Evolutionary conservation across 1,140 invertebrate species (phyloP), one percentile per base, ranked within the genome.

Genomic region (Pseudomyrmex dendroicus): DNA sequence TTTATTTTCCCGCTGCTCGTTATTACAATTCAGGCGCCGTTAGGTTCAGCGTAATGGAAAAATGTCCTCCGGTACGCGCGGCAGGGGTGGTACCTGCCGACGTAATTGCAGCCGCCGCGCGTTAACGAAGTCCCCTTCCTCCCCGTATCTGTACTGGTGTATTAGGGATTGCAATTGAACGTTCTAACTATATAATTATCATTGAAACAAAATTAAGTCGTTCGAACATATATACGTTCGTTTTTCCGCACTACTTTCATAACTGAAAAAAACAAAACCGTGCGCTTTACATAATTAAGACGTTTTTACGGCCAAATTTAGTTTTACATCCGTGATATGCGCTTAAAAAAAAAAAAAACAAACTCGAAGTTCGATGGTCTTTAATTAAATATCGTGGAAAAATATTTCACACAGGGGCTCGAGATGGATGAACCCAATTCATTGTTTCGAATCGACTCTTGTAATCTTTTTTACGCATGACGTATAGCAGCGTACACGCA

Each of bases 61-160:
- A 83, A 86, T 57, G 73, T 87, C 61, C 70, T 4, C 73, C 44
- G 2, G n/a, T 35, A 64, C 46, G 83, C 78, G 77, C 85, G 76
- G 61, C 78, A 61, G 82, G 35, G 66, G 13, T 82, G 22, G 35
- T 67, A 76, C 70, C 72, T 83, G 22, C 46, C 54, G 44, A 62
- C 66, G 59, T 83, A 87, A 87, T 87, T 87, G 64, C 68, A 82
- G 70, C 35, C 48, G 72, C 46, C 44, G 52, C 62, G 35, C 64
- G 68, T 86, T 86, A 87, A 87, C 72, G 78, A 87, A 86, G 78
- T 83, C 84, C 59, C 46, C 48, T 50, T 63, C 50, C 50, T 13
- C 50, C 59, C 46, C 48, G 44, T 48, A 7, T 35, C 35, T 35
- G 35, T 35, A 35, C 35, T 35, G 5, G 35, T 35, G 17, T 46